Base-by-base conservation (phyloP, 1,140 invertebrate species). In the Bombus fervidus region DNA sequence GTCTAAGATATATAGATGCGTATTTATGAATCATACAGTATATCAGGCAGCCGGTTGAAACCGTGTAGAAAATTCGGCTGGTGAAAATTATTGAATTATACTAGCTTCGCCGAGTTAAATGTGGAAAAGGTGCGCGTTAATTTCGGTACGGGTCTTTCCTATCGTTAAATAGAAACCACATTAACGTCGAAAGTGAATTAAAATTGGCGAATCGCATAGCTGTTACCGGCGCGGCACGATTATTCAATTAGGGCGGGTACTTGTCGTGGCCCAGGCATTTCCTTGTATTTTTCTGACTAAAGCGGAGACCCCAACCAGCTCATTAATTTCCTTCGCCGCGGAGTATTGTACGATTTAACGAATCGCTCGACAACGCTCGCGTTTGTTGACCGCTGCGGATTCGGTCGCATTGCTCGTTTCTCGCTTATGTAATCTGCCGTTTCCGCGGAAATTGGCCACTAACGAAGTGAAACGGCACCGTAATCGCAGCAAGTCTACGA, bases 401-500 rank as follows among this genome's bases (percentile, higher is more conserved):
- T 43, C 39, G 37, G 12, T 83, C 53, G 79, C 80, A 80, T 88
- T 85, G 66, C 82, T n/a, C 78, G 72, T 82, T 89, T 85, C 39
- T 68, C 57, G 83, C 53, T 78, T 72, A 64, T 64, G 81, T 86
- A 88, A 88, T 82, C 85, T 31, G 41, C 82, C 57, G 34, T 76
- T 79, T 62, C 39, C 57, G 69, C 59, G 75, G 81, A 68, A 89
- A 89, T 89, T 86, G 84, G 37, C 59, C 88, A 68, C 80, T 86
- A 85, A 86, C 64, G 79, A 68, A 88, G 85, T 78, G 78, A 88
- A 79, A 79, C 57, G 76, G 53, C 76, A 25, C 12, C 31, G 83
- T 79, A 84, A 84, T 74, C 59, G 57, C 22, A 41, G n/a, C 13
- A 80, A 31, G 39, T 73, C 47, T 25, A 41, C 13, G 22, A 73